Evolutionary conservation across 37 sponge, comb jelly and placozoan species (phyloP).

Genomic region (Beroe ovata): DNA sequence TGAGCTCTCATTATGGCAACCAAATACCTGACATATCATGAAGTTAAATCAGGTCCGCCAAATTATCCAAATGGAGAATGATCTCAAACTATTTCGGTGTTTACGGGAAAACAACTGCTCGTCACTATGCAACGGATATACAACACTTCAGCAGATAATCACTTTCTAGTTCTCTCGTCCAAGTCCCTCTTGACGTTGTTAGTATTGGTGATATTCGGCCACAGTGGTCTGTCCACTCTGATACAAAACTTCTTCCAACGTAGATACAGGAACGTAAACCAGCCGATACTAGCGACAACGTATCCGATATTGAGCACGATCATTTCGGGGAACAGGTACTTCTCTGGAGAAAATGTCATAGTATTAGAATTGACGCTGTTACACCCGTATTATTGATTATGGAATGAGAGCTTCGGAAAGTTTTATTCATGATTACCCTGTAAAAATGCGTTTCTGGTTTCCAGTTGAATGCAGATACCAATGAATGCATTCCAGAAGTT

Average conservation of each 20-base stretch:
- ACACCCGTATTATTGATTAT: too few species aligned
- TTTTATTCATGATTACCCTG: too few species aligned
- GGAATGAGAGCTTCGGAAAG: too few species aligned
- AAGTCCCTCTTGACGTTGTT: slow-evolving; percentile 13
- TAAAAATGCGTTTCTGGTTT: slow-evolving; percentile 27
- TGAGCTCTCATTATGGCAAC: slow-evolving; percentile 66
- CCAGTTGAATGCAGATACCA: slow-evolving; percentile 28
- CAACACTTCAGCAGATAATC: too few species aligned
- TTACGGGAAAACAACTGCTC: too few species aligned
- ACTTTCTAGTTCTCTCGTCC: slow-evolving; percentile 37
- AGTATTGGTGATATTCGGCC: slow-evolving; percentile 65
- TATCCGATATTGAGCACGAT: slow-evolving; percentile 25
- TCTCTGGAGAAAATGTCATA: background rate
- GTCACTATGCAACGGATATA: too few species aligned
- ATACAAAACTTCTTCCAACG: slow-evolving; percentile 11
- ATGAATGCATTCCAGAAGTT: slow-evolving; percentile 62
- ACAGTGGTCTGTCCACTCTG: background rate
- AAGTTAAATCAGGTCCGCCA: background rate
- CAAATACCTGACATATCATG: slow-evolving; percentile 31
- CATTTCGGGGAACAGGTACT: slow-evolving; percentile 50
- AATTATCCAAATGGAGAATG: too few species aligned
- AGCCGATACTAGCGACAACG: background rate
- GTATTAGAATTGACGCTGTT: too few species aligned
- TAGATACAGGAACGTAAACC: slow-evolving; percentile 10
- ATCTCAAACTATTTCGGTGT: too few species aligned